phyloP scores from a whole-genome alignment of 2,113 vertebrate genomes.

The Stercorarius parasiticus region DNA sequence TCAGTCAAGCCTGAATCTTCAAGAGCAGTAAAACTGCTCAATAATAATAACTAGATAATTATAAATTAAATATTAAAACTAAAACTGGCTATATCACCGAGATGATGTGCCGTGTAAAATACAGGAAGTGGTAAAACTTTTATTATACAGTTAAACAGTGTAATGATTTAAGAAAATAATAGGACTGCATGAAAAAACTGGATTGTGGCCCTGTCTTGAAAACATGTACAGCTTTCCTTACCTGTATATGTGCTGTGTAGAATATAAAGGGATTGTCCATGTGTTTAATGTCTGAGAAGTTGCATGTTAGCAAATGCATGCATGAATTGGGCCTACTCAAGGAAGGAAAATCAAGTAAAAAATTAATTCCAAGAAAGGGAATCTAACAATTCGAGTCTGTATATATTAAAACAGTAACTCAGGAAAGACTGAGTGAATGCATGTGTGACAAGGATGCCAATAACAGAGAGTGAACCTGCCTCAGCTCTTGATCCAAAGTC shows the following conservation, averaged over 20 bases:
- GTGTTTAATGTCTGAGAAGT: neutral
- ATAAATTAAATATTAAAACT: neutral
- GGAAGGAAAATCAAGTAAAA: slow-evolving; percentile 21
- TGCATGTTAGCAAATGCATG: neutral
- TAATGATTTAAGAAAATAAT: neutral
- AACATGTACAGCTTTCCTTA: neutral
- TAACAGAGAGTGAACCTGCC: neutral
- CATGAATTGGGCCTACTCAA: neutral
- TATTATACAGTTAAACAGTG: neutral
- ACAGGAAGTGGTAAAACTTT: neutral
- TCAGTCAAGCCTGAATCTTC: neutral
- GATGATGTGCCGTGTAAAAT: neutral
- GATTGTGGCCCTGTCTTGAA: neutral
- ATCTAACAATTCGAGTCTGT: neutral
- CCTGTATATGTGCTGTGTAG: neutral
- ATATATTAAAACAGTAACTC: neutral
- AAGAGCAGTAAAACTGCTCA: neutral
- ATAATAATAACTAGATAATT: neutral
- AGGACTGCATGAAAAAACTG: neutral
- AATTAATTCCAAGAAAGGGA: neutral
- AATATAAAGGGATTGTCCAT: neutral
- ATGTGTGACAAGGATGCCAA: neutral
- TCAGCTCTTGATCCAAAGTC: neutral
- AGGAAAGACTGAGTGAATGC: neutral
- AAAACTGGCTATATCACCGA: neutral